These are phyloP conservation scores for Otolemur crassicaudatus DNA, from an alignment of 2,797 vertebrate genomes.

Conservation along the genomic window DNA sequence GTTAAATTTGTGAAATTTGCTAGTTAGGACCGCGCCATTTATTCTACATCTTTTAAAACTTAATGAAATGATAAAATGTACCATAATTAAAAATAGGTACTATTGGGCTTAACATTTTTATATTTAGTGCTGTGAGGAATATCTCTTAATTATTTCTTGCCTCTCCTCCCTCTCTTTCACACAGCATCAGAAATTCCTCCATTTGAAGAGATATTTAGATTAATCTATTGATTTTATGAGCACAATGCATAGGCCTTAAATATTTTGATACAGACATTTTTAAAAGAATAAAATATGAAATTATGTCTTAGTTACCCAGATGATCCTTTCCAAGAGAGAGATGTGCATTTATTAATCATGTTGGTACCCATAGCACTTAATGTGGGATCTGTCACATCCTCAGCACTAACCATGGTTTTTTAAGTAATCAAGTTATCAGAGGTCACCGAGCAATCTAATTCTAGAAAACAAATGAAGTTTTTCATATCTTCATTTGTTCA, in stretches of 20 bases:
- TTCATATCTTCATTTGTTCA: neutral
- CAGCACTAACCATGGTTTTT: neutral
- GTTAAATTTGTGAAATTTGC: neutral
- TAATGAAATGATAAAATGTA: neutral
- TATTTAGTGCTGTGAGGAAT: neutral
- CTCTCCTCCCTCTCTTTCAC: neutral
- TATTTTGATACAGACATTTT: conserved; percentile 24
- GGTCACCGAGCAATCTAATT: conserved; percentile 9
- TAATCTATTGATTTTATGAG: conserved; percentile 8
- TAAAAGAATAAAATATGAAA: neutral
- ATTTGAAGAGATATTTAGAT: neutral
- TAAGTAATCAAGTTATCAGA: neutral
- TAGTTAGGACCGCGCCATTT: neutral
- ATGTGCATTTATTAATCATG: neutral
- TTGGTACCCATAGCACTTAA: neutral
- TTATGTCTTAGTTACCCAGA: neutral
- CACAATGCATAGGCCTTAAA: neutral
- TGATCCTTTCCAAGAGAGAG: neutral
- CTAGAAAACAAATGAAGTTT: conserved; percentile 13
- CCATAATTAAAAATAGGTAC: neutral
- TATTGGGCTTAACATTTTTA: conserved; percentile 19
- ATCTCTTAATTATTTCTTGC: conserved; percentile 20
- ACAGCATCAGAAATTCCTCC: neutral
- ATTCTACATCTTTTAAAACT: neutral
- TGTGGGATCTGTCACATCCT: neutral